Base-by-base conservation (phyloP, 23 tunicate genomes). In the Diplosoma virens region DNA sequence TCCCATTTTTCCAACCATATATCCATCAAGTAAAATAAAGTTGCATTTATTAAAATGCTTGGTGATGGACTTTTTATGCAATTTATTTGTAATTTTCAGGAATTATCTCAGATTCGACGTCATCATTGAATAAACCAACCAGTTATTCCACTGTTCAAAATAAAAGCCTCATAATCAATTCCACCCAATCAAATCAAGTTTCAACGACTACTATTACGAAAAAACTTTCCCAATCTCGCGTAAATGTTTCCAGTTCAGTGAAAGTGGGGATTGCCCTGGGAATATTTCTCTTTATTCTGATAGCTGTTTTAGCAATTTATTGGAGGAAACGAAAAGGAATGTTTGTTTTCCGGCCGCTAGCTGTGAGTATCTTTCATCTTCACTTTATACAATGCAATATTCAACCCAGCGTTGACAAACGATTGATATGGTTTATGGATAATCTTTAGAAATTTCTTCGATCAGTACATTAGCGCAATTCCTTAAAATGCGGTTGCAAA, bases 241-340 rank as follows among this genome's bases (percentile, higher is more conserved):
- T n/a, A n/a, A n/a, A n/a, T n/a, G n/a, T n/a, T n/a, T n/a, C 47
- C n/a, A 66, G 33, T 32, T 60, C 75, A 30, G 70, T 37, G 0
- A 76, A 84, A 55, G 77, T 84, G 17, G 88, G 88, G 37, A 47
- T 75, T 1, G 67, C 88, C 3, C 59, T 89, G 14, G 76, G 78
- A 3, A 74, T 89, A 18, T 34, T 89, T 14, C n/a, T 55, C 5
- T 26, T 71, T 4, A 65, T 88, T 25, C 21, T 89, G 2, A 54
- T 83, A 25, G 81, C 75, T 4, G 89, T 72, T 9, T 45, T 26
- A 1, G 65, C 74, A 25, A 0, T 78, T 33, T 89, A 89, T 47
- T 89, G 96, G 89, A 67, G 81, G 80, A 67, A 65, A 68, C 70
- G 86, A n/a, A 59, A 76, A 16, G 59, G 46, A 31, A 88, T 50